Conservation (phyloP, 2,113 vertebrate species). For the Petromus typicus region DNA sequence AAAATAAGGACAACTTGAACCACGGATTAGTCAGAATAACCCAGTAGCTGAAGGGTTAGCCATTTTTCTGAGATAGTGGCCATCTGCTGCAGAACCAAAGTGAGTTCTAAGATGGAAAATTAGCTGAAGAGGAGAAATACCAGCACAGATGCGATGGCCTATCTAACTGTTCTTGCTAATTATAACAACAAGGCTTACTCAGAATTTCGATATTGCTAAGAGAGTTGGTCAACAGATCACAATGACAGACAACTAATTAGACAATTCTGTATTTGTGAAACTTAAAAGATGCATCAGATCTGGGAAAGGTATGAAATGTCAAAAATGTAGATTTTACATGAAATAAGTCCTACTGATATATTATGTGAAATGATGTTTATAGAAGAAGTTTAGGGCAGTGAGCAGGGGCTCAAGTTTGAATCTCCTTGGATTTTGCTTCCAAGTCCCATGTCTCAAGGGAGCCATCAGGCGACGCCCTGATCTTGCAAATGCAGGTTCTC, state of each 20-base stretch:
- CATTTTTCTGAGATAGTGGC: no score
- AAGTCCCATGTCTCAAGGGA: background rate
- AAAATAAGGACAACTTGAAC: background rate
- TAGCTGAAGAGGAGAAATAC: background rate
- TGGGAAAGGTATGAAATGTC: conserved; percentile 20
- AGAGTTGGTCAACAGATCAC: background rate
- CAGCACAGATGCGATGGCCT: accelerated
- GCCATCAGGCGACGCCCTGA: background rate
- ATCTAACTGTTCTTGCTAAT: background rate
- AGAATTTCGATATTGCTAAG: background rate
- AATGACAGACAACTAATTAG: background rate
- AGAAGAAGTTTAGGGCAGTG: background rate
- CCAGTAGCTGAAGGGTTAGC: background rate
- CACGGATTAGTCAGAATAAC: background rate
- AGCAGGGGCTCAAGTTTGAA: background rate
- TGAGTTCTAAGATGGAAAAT: background rate
- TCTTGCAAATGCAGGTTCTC: background rate
- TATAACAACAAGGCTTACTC: background rate
- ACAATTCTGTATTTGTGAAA: conserved; percentile 14
- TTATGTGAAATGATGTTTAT: background rate
- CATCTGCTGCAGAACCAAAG: background rate
- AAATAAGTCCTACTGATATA: background rate
- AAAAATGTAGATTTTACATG: background rate
- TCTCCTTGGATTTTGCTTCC: background rate
- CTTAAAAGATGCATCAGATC: background rate